A percentile compares a stretch with the other conserved stretches of the same genome.
Evolutionary conservation across 92 coral and sea anemone genomes (phyloP).

Genomic region (Diadumene lineata): DNA sequence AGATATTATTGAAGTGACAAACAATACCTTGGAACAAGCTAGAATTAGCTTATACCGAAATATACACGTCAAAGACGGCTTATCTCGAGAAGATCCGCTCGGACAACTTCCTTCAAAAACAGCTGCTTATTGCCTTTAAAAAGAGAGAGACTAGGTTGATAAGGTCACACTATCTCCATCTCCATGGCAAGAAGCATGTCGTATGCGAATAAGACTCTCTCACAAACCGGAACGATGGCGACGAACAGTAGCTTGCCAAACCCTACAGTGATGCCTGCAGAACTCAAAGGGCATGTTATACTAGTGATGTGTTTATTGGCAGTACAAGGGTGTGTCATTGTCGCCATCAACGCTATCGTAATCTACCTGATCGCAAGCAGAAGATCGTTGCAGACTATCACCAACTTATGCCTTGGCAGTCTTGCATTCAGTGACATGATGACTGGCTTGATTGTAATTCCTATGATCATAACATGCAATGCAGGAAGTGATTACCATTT

Average conservation of each 20-base stretch:
- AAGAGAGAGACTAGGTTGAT: neutral
- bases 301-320: slow-evolving; percentile 19
- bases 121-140: neutral
- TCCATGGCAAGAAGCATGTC: neutral
- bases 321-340: slow-evolving; percentile 34
- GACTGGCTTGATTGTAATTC: slow-evolving; percentile 59
- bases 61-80: neutral
- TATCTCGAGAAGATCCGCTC: neutral
- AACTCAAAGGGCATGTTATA: neutral
- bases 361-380: slow-evolving; percentile 46
- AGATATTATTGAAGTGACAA: neutral
- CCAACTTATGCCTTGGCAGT: slow-evolving; percentile 71
- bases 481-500: slow-evolving; percentile 3
- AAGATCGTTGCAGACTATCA: slow-evolving; percentile 50
- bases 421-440: slow-evolving; percentile 71
- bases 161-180: neutral
- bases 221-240: neutral
- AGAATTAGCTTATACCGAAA: neutral
- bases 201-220: no score
- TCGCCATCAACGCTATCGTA: slow-evolving; percentile 57
- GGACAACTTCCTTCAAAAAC: neutral
- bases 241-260: neutral
- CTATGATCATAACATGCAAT: slow-evolving; percentile 64
- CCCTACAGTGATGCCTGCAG: neutral
- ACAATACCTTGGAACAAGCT: neutral